phyloP scores from a whole-genome alignment of 92 coral and sea anemone genomes.

The Palythoa grandis region DNA sequence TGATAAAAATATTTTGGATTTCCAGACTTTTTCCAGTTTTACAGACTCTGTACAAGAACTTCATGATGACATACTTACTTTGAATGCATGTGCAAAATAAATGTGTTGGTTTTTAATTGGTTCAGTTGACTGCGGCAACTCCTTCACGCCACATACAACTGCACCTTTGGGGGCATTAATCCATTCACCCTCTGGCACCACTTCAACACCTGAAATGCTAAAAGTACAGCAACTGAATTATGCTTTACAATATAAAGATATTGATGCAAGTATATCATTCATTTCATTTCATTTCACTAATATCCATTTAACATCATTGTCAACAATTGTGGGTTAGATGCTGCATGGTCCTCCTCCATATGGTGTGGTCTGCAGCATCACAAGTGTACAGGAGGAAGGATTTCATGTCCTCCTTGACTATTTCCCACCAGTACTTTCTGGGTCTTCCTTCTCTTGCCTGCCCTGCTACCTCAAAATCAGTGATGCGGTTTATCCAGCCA shows the following conservation, averaged over 20 bases:
- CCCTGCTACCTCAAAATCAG: no score
- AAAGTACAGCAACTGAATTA: not conserved
- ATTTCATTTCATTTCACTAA: not conserved
- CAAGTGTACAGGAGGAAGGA: no score
- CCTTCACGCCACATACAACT: constrained; percentile 79
- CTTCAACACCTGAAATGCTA: constrained; percentile 72
- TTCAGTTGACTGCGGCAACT: constrained; percentile 59
- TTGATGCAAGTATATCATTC: not conserved
- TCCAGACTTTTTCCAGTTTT: no score
- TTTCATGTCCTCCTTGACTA: no score
- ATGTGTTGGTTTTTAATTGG: constrained; percentile 71
- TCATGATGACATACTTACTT: constrained; percentile 43
- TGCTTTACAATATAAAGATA: not conserved
- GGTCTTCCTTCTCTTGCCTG: no score
- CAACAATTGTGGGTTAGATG: no score
- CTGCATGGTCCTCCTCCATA: no score
- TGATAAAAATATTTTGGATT: no score
- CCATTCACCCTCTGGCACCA: constrained; percentile 71
- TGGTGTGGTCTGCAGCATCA: no score
- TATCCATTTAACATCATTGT: no score
- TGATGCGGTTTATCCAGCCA: no score
- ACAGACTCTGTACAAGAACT: not conserved
- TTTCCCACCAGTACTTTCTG: no score
- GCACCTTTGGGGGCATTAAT: constrained; percentile 84
- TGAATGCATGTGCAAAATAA: constrained; percentile 92